Conservation (phyloP, 2,888 invertebrate species). For the Oscheius sp. region DNA sequence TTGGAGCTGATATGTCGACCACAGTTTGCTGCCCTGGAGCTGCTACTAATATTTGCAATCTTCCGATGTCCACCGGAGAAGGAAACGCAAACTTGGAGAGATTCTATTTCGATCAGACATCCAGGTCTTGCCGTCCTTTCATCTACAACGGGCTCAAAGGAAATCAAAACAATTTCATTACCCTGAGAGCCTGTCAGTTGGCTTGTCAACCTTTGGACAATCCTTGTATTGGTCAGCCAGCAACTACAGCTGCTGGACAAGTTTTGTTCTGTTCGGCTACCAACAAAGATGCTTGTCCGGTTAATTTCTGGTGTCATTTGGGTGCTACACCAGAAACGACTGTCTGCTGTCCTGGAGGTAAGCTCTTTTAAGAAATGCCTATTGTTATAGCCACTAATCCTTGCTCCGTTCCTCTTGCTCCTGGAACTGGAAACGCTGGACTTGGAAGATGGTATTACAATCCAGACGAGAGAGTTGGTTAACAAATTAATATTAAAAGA, state of each 20-base stretch:
- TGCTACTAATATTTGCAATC: conserved; percentile 63
- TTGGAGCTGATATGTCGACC: conserved; percentile 62
- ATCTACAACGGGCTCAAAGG: conserved; percentile 68
- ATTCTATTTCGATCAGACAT: conserved; percentile 63
- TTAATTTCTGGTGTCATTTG: conserved; percentile 68
- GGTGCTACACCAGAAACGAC: conserved; percentile 66
- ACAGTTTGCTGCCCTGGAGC: conserved; percentile 70
- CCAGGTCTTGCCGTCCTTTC: conserved; percentile 66
- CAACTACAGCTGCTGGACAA: conserved; percentile 67
- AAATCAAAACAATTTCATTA: conserved; percentile 70
- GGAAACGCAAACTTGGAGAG: conserved; percentile 67
- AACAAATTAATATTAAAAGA: not conserved
- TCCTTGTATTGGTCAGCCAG: conserved; percentile 70
- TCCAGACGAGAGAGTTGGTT: conserved; percentile 62
- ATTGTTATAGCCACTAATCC: conserved; percentile 67
- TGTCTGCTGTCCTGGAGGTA: conserved; percentile 66
- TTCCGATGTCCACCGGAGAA: conserved; percentile 69
- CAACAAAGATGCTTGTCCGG: conserved; percentile 66
- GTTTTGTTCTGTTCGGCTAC: conserved; percentile 68
- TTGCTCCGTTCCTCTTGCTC: conserved; percentile 70
- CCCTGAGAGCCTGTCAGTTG: conserved; percentile 65
- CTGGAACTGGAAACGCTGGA: conserved; percentile 68
- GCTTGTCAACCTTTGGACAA: conserved; percentile 69
- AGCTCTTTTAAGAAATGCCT: not conserved
- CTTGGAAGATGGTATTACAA: conserved; percentile 68